Conservation (phyloP, 2,113 vertebrate species). For the Mystacornis crossleyi region DNA sequence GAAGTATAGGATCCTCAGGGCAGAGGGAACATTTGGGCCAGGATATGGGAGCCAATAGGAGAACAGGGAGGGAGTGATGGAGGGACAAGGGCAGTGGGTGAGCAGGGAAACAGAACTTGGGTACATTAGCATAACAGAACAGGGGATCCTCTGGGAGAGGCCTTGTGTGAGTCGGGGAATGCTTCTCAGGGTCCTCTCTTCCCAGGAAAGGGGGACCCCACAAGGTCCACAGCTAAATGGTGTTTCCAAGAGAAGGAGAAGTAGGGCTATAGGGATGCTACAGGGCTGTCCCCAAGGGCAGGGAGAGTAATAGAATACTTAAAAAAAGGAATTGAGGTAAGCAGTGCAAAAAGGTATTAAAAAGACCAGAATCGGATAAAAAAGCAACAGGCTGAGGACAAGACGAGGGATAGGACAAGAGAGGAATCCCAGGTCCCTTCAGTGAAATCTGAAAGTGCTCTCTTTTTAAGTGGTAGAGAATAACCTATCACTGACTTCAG, state of each 20-base stretch:
- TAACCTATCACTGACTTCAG: neutral
- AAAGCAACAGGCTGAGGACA: neutral
- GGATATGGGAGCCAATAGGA: no score
- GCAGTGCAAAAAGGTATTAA: neutral
- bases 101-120: no score
- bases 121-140: no score
- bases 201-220: no score
- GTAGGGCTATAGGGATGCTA: neutral
- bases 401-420: neutral
- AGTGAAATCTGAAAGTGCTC: neutral
- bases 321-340: neutral
- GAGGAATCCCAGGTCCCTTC: neutral
- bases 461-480: neutral
- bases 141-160: no score
- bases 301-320: neutral
- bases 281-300: fast-evolving
- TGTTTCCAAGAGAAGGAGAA: neutral
- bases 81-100: no score
- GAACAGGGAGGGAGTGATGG: no score
- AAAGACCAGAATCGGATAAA: neutral
- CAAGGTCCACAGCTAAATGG: neutral
- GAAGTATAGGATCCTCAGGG: no score
- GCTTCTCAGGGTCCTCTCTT: no score
- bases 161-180: no score
- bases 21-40: no score